Evolutionary conservation across 2,888 invertebrate species (phyloP).

Genomic region (Biston stratarius): DNA sequence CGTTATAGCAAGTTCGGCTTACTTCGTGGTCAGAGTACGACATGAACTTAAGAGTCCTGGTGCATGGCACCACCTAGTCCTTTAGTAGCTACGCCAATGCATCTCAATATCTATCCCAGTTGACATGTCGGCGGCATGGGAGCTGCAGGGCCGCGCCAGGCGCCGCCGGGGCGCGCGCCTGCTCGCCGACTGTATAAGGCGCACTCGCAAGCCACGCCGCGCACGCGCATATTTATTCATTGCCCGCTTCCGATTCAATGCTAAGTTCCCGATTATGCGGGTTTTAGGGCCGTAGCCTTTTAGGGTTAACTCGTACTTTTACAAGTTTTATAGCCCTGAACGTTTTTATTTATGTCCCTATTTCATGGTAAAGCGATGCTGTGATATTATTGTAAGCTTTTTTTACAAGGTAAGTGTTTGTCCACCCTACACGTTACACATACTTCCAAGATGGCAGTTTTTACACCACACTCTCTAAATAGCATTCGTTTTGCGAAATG

Average conservation of each 20-base stretch:
- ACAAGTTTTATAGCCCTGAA: constrained; percentile 34
- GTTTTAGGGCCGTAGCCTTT: constrained; percentile 56
- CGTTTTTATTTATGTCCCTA: constrained; percentile 31
- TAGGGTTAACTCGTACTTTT: constrained; percentile 47
- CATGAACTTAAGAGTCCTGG: too few species aligned
- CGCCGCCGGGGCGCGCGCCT: constrained; percentile 56
- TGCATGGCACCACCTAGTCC: too few species aligned
- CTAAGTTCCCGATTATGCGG: constrained; percentile 59
- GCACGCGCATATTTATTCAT: constrained; percentile 74
- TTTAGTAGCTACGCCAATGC: too few species aligned
- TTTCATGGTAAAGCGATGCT: constrained; percentile 26
- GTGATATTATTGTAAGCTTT: constrained; percentile 1
- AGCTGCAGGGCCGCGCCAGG: constrained; percentile 57
- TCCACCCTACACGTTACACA: too few species aligned
- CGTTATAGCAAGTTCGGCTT: too few species aligned
- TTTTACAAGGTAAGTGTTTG: too few species aligned
- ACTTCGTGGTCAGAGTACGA: too few species aligned
- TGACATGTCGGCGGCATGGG: constrained; percentile 38
- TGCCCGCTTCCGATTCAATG: constrained; percentile 65
- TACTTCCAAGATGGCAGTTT: constrained; percentile 34
- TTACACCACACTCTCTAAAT: constrained; percentile 44
- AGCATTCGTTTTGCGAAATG: constrained; percentile 43
- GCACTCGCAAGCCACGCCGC: constrained; percentile 39
- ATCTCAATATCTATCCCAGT: constrained; percentile 10
- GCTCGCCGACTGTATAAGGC: constrained; percentile 72